Conservation (phyloP, 2,113 vertebrate genomes). For the Sphyrna mokarran region DNA sequence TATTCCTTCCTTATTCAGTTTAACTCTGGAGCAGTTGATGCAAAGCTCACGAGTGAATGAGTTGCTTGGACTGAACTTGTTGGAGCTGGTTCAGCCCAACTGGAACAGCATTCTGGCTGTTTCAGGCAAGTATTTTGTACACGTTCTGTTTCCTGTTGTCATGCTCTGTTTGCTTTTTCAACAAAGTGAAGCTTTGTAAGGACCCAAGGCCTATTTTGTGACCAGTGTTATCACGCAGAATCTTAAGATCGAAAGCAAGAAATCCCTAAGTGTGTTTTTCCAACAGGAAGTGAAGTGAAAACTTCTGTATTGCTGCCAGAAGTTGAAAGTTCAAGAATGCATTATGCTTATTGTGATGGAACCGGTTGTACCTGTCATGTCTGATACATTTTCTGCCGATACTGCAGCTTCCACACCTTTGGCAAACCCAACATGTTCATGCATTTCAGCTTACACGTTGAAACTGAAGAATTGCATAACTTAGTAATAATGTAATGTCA, state of each 20-base stretch:
- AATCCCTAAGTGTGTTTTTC: neutral
- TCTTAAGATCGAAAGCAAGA: neutral
- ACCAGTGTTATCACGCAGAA: neutral
- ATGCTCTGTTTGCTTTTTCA: neutral
- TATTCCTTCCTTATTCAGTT: neutral
- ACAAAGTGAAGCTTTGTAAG: neutral
- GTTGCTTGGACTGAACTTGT: neutral
- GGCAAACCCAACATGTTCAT: neutral
- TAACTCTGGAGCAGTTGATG: neutral
- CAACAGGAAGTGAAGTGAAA: neutral
- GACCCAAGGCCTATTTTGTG: neutral
- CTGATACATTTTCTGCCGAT: neutral
- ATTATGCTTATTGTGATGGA: neutral
- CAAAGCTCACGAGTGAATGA: neutral
- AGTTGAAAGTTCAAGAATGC: neutral
- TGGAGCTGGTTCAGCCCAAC: neutral
- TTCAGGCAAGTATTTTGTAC: neutral
- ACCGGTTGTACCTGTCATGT: neutral
- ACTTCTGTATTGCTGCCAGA: neutral
- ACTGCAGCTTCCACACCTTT: neutral
- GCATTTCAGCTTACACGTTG: neutral
- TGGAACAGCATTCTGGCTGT: neutral
- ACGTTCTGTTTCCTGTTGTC: neutral
- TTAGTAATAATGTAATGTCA: neutral
- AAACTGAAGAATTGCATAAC: neutral